Conservation (phyloP, 30 jellyfish, hydroid and myxozoan genomes). For the Pseudorhiza aurosa region DNA sequence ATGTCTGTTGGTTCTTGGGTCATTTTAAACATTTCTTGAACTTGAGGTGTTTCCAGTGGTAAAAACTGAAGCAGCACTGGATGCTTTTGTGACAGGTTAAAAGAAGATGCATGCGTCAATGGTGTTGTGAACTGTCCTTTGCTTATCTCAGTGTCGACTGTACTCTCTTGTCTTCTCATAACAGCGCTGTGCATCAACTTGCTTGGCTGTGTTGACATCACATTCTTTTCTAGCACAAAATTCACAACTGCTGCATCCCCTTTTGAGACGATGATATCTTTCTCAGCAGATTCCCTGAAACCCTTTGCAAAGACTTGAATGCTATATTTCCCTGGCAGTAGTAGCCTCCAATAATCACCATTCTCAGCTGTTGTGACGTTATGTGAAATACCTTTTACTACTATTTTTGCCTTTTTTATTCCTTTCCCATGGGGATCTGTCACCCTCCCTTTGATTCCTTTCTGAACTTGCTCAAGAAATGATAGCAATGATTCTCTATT, state of each 20-base stretch:
- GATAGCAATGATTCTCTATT: constrained; percentile 84
- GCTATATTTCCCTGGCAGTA: constrained; percentile 87
- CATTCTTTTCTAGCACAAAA: constrained; percentile 55
- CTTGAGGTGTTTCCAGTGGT: constrained; percentile 80
- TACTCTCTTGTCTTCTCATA: constrained; percentile 36
- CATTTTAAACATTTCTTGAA: constrained; percentile 65
- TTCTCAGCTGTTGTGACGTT: constrained; percentile 61
- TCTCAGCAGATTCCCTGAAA: constrained; percentile 11
- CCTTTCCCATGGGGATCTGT: constrained; percentile 64
- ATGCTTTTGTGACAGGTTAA: neutral
- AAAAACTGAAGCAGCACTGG: constrained; percentile 9
- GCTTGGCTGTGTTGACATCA: neutral
- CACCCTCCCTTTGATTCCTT: constrained; percentile 91
- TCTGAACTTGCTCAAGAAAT: constrained; percentile 91
- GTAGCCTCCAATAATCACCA: constrained; percentile 99
- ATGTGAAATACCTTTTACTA: constrained; percentile 80
- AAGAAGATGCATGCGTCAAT: neutral
- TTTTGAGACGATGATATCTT: constrained; percentile 41
- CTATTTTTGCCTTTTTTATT: constrained; percentile 71
- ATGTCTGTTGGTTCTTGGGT: constrained; percentile 67
- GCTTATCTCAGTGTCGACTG: neutral
- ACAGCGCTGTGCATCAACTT: constrained; percentile 12
- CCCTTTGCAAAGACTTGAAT: constrained; percentile 77
- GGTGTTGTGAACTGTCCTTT: neutral
- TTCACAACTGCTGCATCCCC: constrained; percentile 65